Evolutionary conservation across 2,888 invertebrate species (phyloP).

Genomic region (Sthenelais limicola): DNA sequence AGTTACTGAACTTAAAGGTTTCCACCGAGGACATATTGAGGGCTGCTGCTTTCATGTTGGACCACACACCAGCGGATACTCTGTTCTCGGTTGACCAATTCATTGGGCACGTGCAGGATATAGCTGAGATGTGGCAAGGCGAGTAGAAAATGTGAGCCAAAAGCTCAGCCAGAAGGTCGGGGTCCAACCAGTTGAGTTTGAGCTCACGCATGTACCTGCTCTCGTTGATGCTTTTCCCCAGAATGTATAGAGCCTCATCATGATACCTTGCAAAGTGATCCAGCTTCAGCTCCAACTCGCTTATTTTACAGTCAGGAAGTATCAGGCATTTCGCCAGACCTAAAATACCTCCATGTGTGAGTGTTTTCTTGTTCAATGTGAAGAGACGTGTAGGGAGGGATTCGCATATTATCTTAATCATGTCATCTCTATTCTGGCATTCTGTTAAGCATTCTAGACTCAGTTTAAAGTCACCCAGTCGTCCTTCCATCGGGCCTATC

Average conservation of each 20-base stretch:
- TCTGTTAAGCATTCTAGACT: slow-evolving; percentile 60
- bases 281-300: slow-evolving; percentile 60
- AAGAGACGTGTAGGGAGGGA: slow-evolving; percentile 56
- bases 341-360: slow-evolving; percentile 51
- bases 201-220: slow-evolving; percentile 54
- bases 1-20: slow-evolving; percentile 56
- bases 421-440: slow-evolving; percentile 54
- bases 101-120: slow-evolving; percentile 53
- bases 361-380: slow-evolving; percentile 54
- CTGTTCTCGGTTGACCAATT: slow-evolving; percentile 46
- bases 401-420: slow-evolving; percentile 53
- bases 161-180: slow-evolving; percentile 60
- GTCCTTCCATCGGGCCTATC: slow-evolving; percentile 39
- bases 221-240: slow-evolving; percentile 56
- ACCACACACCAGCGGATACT: slow-evolving; percentile 62
- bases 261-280: slow-evolving; percentile 57
- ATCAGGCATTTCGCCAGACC: slow-evolving; percentile 53
- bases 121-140: slow-evolving; percentile 50
- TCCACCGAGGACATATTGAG: slow-evolving; percentile 55
- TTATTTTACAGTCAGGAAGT: slow-evolving; percentile 50
- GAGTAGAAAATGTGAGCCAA: slow-evolving; percentile 54
- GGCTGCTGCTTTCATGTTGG: slow-evolving; percentile 59
- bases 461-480: slow-evolving; percentile 55
- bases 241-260: slow-evolving; percentile 50
- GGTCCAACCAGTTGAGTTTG: slow-evolving; percentile 59